phyloP scores from a whole-genome alignment of 2,797 vertebrate genomes.

The Pseudochaenichthys georgianus region DNA sequence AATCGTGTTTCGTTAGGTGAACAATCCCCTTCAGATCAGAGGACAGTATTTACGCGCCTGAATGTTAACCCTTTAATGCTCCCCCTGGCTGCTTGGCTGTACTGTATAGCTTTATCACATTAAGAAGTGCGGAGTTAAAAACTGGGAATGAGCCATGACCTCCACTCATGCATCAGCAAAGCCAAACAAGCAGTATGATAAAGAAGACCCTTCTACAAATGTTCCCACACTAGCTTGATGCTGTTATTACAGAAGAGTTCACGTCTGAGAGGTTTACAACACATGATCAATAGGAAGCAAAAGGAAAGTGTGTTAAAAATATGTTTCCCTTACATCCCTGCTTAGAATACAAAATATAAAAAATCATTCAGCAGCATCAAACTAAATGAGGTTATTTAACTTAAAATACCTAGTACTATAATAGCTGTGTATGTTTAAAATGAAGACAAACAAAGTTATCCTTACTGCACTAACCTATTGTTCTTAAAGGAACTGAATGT shows the following conservation, averaged over 20 bases:
- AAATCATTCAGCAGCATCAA: too few relatives aligned
- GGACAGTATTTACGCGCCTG: slow-evolving; percentile 85
- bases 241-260: not conserved
- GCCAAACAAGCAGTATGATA: not conserved
- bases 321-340: not conserved
- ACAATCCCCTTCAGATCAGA: slow-evolving; percentile 64
- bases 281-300: too few relatives aligned
- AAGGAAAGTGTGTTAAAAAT: not conserved
- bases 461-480: not conserved
- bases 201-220: not conserved
- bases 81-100: slow-evolving; percentile 11
- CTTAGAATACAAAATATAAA: not conserved
- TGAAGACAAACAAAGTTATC: not conserved
- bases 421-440: not conserved
- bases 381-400: not conserved
- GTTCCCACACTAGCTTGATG: not conserved
- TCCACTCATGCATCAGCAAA: not conserved
- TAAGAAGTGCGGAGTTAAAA: slow-evolving; percentile 17
- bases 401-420: not conserved
- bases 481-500: not conserved
- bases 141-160: slow-evolving; percentile 19
- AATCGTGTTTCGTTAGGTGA: slow-evolving; percentile 52
- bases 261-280: not conserved
- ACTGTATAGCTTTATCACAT: slow-evolving; percentile 22
- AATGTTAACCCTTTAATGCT: slow-evolving; percentile 83